Base-by-base conservation (phyloP, 2,888 invertebrate species). In the Clepsis dumicolana region DNA sequence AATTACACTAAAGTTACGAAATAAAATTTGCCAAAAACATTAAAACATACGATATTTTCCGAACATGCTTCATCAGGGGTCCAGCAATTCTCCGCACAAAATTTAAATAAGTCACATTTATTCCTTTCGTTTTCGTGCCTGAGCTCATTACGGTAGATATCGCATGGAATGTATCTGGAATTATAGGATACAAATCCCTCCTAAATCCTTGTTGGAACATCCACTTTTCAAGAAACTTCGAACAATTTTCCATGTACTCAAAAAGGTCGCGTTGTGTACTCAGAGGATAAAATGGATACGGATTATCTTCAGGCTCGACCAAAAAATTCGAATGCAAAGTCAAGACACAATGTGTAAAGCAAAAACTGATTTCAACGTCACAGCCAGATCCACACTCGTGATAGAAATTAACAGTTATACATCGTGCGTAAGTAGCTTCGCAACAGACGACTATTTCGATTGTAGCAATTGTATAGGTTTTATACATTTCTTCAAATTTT, bases 131-230 rank as follows among this genome's bases (percentile, higher is more conserved):
- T 79, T 91, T 92, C 21, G 81, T 72, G 8, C 76, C 78, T 1
- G 85, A 79, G 18, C 86, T 74, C 50, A 90, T 77, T 21, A 82
- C 72, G 21, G 82, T 77, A 7, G 92, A 89, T 74, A 91, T 86
- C 27, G 87, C 85, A 75, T 90, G 86, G 74, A 93, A 89, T 35
- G 91, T 90, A 72, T 91, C 90, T 27, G 93, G 93, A 73, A 93
- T 90, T 64, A 83, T 80, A 1, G 93, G 93, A 76, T 82, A 90
- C 57, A 93, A 81, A 72, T 93, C 93, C 78, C 90, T 87, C 60
- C 90, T 86, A 77, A 92, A 93, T 8, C 93, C 93, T 88, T 93
- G 93, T 64, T 86, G 86, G 71, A 87, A 93, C 90, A 93, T 86
- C 93, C 93, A 93, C 73, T 85, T 91, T 73, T 93, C 92, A 52